phyloP scores from a whole-genome alignment of 2,888 invertebrate species.

The Ochropacha duplaris region DNA sequence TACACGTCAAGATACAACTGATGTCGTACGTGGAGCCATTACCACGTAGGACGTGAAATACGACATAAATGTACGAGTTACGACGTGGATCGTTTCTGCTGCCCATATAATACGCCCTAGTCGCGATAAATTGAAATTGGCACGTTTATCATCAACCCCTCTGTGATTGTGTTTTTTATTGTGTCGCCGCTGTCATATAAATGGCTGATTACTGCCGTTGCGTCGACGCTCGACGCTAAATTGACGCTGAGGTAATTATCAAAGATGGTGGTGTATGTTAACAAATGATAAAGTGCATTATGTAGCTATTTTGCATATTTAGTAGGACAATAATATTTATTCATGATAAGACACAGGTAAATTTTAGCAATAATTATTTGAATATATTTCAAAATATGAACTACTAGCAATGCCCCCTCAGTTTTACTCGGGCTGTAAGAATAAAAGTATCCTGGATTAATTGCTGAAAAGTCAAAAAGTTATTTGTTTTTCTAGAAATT shows the following conservation, averaged over 20 bases:
- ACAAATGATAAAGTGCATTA: background rate
- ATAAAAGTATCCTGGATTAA: too few relatives aligned
- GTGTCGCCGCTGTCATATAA: constrained; percentile 33
- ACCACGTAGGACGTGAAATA: constrained; percentile 67
- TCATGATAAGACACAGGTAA: background rate
- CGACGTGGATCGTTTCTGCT: constrained; percentile 54
- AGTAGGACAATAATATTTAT: background rate
- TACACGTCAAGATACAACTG: constrained; percentile 44
- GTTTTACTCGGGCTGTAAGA: too few relatives aligned
- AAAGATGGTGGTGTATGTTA: background rate
- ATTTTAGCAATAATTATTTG: background rate
- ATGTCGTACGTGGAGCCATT: constrained; percentile 59
- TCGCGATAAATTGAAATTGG: constrained; percentile 71
- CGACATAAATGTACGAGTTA: constrained; percentile 69
- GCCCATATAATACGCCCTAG: constrained; percentile 61
- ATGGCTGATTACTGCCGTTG: constrained; percentile 31
- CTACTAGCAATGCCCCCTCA: too few relatives aligned
- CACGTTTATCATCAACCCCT: constrained; percentile 60
- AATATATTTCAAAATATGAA: too few relatives aligned
- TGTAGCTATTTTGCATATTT: background rate
- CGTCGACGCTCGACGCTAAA: constrained; percentile 14
- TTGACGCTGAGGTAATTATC: constrained; percentile 2
- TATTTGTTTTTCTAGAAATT: too few relatives aligned
- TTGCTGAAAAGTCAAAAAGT: too few relatives aligned
- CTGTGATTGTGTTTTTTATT: constrained; percentile 65